Base-by-base conservation (phyloP, 2,888 invertebrate species). In the Alitta virens region DNA sequence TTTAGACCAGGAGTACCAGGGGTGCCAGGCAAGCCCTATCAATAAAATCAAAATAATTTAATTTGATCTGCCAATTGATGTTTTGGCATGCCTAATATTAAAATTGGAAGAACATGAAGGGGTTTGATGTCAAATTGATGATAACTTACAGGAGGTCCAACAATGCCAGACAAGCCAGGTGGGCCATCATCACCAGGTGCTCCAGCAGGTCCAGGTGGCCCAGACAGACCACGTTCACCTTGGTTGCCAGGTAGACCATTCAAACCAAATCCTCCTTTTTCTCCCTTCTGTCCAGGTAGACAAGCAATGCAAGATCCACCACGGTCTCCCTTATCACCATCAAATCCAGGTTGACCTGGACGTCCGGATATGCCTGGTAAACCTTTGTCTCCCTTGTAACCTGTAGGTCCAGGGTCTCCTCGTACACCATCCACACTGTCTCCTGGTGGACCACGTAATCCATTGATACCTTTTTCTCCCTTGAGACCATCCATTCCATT, bases 1-100 rank as follows among this genome's bases (percentile, higher is more conserved):
- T 72, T 70, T 26, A 74, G 51, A 49, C 78, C 78, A 62, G 59
- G 49, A 12, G 26, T 25, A 21, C 62, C 62, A 7, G 62, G 57
- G 25, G 42, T 21, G 33, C 62, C 62, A 16, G 49, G 40, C n/a
- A 40, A 23, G 23, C 62, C 62, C 62, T 59, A n/a, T n/a, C n/a
- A n/a, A n/a, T n/a, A n/a, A n/a, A n/a, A n/a, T n/a, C n/a, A n/a
- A n/a, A n/a, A n/a, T n/a, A n/a, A n/a, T n/a, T n/a, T n/a, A n/a
- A n/a, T n/a, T n/a, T n/a, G n/a, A n/a, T n/a, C n/a, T n/a, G n/a
- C n/a, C n/a, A n/a, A n/a, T n/a, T n/a, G n/a, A n/a, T n/a, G n/a
- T n/a, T n/a, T n/a, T n/a, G n/a, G n/a, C n/a, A n/a, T n/a, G n/a
- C n/a, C n/a, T n/a, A n/a, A n/a, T n/a, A n/a, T n/a, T n/a, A n/a